Evolutionary conservation across 2,888 invertebrate genomes (phyloP).

Genomic region (Autographa pulchrina): DNA sequence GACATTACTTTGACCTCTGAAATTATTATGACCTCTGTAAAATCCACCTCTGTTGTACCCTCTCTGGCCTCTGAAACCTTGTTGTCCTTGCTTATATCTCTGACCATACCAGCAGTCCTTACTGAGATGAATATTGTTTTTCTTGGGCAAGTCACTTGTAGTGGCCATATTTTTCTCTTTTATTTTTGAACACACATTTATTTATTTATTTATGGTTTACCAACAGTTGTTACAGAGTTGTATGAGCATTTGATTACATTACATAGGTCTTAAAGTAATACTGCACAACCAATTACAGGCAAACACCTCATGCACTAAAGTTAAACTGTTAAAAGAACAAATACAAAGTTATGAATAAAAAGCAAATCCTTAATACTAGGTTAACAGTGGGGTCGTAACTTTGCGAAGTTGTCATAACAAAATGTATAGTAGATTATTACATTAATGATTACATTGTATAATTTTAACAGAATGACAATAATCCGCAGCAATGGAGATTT

Average conservation of each 20-base stretch:
- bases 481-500: no score
- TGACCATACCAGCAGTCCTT: conserved; percentile 45
- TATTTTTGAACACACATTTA: conserved; percentile 43
- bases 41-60: conserved; percentile 37
- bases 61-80: conserved; percentile 29
- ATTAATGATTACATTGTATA: no score
- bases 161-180: conserved; percentile 54
- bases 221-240: no score
- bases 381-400: no score
- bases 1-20: conserved; percentile 30
- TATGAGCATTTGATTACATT: no score
- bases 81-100: conserved; percentile 32
- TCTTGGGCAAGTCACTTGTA: neutral
- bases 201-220: neutral
- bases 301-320: no score
- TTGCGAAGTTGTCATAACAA: no score
- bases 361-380: no score
- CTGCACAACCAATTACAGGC: no score
- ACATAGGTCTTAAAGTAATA: no score
- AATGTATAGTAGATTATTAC: no score
- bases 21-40: conserved; percentile 37
- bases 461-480: no score
- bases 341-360: neutral
- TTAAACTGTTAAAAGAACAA: neutral
- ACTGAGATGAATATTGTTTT: conserved; percentile 51